Base-by-base conservation (phyloP, 1,140 invertebrate genomes). In the Musca domestica region DNA sequence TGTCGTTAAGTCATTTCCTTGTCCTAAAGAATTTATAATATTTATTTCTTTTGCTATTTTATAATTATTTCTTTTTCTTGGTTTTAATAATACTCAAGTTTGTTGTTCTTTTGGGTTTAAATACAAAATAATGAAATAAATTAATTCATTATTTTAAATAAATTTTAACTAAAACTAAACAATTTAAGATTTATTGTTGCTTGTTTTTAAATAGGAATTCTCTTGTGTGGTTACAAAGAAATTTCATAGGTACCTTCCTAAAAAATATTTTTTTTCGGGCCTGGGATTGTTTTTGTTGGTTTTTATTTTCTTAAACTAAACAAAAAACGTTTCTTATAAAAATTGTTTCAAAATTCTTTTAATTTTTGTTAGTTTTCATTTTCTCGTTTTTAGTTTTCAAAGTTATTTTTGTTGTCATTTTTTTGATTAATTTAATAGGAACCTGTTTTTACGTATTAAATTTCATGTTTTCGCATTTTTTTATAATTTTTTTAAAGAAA, bases 41-140 rank as follows among this genome's bases (percentile, higher is more conserved):
- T 41, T 41, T 66, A 46, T 56, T 49, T 66, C n/a, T 74, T 76
- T 74, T 78, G 73, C 76, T 76, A 77, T 78, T 76, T 76, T 78
- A 78, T 76, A 74, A 78, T 78, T 74, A 73, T 72, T 23, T 78
- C 74, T 78, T 78, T 66, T 66, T 27, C 1, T 51, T 67, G 63
- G 2, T 49, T 66, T 66, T 61, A 47, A 65, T 65, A 65, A 49
- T 49, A 65, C 48, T 65, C 47, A 49, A 64, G 23, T 30, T 54
- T 27, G 17, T 30, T 30, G 17, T 61, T 41, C 19, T 9, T n/a
- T n/a, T n/a, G n/a, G n/a, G n/a, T n/a, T n/a, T n/a, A n/a, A n/a
- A n/a, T n/a, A n/a, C n/a, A 46, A 20, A 58, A 15, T 41, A 41
- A 41, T 7, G 6, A 41, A 9, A 41, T 41, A 7, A 41, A 41